A percentile compares a stretch with the other conserved stretches of the same genome.
Conservation (phyloP, 2,113 vertebrate species). For the Oreochromis niloticus region DNA sequence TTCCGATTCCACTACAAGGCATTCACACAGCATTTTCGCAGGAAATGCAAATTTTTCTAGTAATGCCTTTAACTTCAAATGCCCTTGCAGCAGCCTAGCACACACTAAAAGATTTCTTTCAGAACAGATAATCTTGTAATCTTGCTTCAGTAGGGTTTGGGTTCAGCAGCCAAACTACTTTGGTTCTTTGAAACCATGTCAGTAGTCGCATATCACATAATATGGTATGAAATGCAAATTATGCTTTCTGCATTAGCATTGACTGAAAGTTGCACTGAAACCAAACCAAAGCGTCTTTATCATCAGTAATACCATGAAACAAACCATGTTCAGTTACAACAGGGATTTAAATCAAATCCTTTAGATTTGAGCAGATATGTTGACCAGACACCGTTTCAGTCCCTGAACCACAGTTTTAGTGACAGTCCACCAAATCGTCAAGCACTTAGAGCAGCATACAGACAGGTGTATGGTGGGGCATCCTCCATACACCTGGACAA, state of each 20-base stretch:
- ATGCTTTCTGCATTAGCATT: not conserved
- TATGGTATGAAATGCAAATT: not conserved
- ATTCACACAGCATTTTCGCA: too few relatives aligned
- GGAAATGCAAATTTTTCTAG: too few relatives aligned
- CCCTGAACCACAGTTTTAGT: too few relatives aligned
- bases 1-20: too few relatives aligned
- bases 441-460: too few relatives aligned
- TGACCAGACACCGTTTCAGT: too few relatives aligned
- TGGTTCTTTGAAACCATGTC: not conserved
- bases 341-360: too few relatives aligned
- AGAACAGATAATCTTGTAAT: not conserved
- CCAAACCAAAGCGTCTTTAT: not conserved
- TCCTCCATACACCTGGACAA: too few relatives aligned
- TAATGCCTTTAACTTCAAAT: not conserved
- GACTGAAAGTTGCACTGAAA: not conserved
- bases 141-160: not conserved
- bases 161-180: not conserved
- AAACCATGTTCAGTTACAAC: not conserved
- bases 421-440: too few relatives aligned
- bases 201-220: not conserved
- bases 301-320: not conserved
- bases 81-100: not conserved
- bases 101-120: not conserved
- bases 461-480: too few relatives aligned
- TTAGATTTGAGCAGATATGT: too few relatives aligned